phyloP scores from a whole-genome alignment of 2,888 invertebrate genomes.

The Hydroisotoma schaefferi region DNA sequence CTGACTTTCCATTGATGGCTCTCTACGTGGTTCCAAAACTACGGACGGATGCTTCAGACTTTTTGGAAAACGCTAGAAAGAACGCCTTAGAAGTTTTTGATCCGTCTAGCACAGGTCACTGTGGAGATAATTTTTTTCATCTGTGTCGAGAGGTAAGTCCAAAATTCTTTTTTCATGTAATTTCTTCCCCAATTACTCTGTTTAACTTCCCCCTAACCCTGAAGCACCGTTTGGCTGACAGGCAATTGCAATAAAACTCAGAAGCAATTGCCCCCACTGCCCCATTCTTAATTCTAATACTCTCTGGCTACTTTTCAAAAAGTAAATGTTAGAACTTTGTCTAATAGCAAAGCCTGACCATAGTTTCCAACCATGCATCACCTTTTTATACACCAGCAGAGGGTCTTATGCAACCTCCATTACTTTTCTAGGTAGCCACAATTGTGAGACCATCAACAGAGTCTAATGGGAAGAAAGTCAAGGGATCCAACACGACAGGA shows the following conservation, averaged over 20 bases:
- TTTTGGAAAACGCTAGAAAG: constrained; percentile 78
- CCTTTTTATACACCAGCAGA: too few species aligned
- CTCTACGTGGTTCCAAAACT: constrained; percentile 85
- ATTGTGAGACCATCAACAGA: constrained; percentile 83
- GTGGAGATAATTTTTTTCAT: constrained; percentile 81
- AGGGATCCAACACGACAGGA: constrained; percentile 68
- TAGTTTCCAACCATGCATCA: too few species aligned
- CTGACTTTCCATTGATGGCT: constrained; percentile 86
- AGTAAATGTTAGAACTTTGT: not conserved
- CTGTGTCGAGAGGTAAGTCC: constrained; percentile 68
- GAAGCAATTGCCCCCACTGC: not conserved
- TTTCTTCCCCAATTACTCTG: not conserved
- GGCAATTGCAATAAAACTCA: constrained; percentile 9
- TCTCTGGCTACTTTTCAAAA: too few species aligned
- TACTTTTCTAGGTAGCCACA: constrained; percentile 65
- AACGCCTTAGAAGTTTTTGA: constrained; percentile 82
- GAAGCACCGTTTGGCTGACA: not conserved
- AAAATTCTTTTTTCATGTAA: not conserved
- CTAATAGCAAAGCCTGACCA: too few species aligned
- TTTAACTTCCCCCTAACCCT: not conserved
- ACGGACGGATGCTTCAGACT: constrained; percentile 77
- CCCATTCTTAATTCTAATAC: not conserved
- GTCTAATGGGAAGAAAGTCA: constrained; percentile 60
- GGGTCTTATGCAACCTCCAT: not conserved
- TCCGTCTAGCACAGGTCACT: constrained; percentile 73